These are phyloP conservation scores for Malurus melanocephalus DNA, from an alignment of 2,113 vertebrate genomes.

Conservation along the genomic window DNA sequence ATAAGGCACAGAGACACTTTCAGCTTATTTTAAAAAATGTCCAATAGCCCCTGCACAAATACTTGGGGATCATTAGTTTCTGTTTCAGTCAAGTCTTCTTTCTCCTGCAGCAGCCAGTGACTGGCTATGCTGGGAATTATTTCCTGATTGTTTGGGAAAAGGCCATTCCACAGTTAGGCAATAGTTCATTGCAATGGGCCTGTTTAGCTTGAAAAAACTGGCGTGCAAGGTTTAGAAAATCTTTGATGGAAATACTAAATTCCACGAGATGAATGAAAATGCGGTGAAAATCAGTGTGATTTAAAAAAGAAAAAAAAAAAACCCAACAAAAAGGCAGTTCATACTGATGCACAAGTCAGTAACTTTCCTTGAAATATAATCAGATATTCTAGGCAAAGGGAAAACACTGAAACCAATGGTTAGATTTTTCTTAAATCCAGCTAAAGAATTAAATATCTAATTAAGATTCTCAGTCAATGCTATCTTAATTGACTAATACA, in stretches of 20 bases:
- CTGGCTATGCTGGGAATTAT: background rate
- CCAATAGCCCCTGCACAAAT: background rate
- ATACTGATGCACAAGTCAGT: background rate
- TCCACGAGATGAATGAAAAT: background rate
- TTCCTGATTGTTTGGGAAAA: background rate
- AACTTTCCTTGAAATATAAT: background rate
- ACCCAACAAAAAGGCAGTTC: background rate
- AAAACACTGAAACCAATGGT: background rate
- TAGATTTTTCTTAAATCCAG: constrained; percentile 24
- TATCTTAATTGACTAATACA: constrained; percentile 61
- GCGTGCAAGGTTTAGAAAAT: background rate
- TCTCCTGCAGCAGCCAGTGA: background rate
- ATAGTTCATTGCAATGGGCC: background rate
- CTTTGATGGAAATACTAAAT: background rate
- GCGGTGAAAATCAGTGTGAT: background rate
- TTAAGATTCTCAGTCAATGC: constrained; percentile 59
- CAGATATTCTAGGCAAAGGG: background rate
- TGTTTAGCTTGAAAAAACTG: background rate
- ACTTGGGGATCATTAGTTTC: background rate
- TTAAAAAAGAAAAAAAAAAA: background rate
- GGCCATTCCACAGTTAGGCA: background rate
- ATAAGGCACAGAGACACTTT: background rate
- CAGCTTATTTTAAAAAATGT: background rate
- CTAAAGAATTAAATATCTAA: constrained; percentile 62
- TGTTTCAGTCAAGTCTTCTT: background rate